Percentiles rank a stretch among this genome's conserved stretches.
Conservation (phyloP, 2,113 vertebrate species). For the Clarias macrocephalus region DNA sequence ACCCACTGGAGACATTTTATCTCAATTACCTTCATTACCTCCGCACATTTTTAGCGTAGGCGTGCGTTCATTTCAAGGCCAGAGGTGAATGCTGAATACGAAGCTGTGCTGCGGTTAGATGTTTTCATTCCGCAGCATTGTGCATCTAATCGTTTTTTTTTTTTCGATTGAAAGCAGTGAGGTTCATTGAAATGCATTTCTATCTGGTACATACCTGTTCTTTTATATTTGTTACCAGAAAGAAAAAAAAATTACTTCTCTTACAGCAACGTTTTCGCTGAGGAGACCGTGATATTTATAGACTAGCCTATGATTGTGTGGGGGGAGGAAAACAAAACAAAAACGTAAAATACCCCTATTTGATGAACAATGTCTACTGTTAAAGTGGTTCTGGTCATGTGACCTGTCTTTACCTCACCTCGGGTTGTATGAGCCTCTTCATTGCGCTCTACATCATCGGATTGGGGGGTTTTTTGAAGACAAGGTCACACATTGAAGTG, state of each 20-base stretch:
- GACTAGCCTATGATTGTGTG: neutral
- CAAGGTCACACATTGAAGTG: neutral
- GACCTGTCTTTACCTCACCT: neutral
- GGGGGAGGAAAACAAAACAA: neutral
- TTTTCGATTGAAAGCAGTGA: neutral
- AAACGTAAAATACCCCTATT: neutral
- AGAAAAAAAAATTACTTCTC: neutral
- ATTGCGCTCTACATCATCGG: neutral
- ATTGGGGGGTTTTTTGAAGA: neutral
- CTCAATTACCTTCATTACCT: neutral
- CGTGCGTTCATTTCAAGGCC: neutral
- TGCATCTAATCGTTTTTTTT: neutral
- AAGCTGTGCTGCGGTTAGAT: neutral
- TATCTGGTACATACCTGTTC: neutral
- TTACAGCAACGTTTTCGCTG: neutral
- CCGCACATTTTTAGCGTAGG: neutral
- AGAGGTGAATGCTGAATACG: neutral
- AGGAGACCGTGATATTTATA: neutral
- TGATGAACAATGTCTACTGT: neutral
- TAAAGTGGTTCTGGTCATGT: neutral
- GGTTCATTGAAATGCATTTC: neutral
- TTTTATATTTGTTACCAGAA: neutral
- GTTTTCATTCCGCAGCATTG: neutral
- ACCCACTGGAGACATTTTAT: neutral
- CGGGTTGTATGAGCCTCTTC: constrained; percentile 10